phyloP scores from a whole-genome alignment of 1,140 invertebrate genomes.

The Cataglyphis hispanica region DNA sequence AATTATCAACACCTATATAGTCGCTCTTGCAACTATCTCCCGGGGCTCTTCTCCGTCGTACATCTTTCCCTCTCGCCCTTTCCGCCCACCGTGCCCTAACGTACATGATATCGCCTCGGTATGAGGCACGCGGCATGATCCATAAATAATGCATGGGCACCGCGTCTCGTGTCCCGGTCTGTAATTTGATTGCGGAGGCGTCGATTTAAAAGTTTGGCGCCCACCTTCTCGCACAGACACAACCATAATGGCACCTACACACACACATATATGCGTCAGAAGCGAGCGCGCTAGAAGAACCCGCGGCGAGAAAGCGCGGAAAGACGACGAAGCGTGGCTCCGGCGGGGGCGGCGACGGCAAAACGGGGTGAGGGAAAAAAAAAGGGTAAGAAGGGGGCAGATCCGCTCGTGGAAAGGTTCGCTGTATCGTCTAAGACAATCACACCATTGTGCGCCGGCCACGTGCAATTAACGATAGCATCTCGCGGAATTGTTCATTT shows the following conservation, averaged over 20 bases:
- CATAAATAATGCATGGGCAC: slow-evolving; percentile 83
- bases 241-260: slow-evolving; percentile 77
- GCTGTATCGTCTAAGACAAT: slow-evolving; percentile 80
- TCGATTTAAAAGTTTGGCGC: slow-evolving; percentile 81
- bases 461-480: slow-evolving; percentile 83
- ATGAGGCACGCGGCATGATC: slow-evolving; percentile 79
- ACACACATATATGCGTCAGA: slow-evolving; percentile 1
- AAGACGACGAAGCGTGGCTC: slow-evolving; percentile 2
- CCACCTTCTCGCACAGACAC: slow-evolving; percentile 73
- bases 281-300: neutral
- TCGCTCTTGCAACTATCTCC: slow-evolving; percentile 39
- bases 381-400: slow-evolving; percentile 40
- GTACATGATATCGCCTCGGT: slow-evolving; percentile 48
- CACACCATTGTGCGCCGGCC: slow-evolving; percentile 80
- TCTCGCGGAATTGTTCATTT: slow-evolving; percentile 81
- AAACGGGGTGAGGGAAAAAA: slow-evolving; percentile 47
- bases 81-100: neutral
- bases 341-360: slow-evolving; percentile 17
- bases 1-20: slow-evolving; percentile 72
- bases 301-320: slow-evolving; percentile 16
- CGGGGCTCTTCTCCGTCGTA: neutral
- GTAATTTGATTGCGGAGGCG: slow-evolving; percentile 84
- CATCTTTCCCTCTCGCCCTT: neutral
- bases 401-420: slow-evolving; percentile 32
- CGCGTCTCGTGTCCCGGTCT: slow-evolving; percentile 77